These are phyloP conservation scores for Toxonevra muliebris DNA, from an alignment of 2,888 invertebrate species.

Conservation along the genomic window DNA sequence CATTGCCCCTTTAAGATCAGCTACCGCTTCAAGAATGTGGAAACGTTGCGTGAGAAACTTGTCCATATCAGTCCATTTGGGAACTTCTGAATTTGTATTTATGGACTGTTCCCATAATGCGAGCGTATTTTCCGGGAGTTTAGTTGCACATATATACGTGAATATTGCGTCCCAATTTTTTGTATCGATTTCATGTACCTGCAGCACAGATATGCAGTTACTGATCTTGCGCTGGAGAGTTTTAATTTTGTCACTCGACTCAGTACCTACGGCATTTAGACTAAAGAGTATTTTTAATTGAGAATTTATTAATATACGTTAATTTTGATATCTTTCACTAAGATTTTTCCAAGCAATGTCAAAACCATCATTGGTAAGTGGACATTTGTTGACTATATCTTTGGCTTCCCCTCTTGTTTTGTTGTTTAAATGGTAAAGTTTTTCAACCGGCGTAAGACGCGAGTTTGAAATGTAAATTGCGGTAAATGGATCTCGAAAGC, in stretches of 20 bases:
- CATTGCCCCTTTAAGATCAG: conserved; percentile 16
- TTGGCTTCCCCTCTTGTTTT: conserved; percentile 24
- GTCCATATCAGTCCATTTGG: conserved; percentile 26
- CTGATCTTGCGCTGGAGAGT: conserved; percentile 27
- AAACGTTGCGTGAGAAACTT: conserved; percentile 22
- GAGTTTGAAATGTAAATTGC: conserved; percentile 20
- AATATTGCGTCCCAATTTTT: conserved; percentile 20
- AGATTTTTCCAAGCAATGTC: conserved; percentile 13
- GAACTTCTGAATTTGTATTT: conserved; percentile 25
- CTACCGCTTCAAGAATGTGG: conserved; percentile 28
- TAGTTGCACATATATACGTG: conserved; percentile 25
- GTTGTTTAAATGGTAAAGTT: conserved; percentile 14
- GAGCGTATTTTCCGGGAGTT: conserved; percentile 25
- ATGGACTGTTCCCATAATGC: conserved; percentile 28
- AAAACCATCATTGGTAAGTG: conserved; percentile 16
- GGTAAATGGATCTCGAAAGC: conserved; percentile 29
- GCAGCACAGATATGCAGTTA: conserved; percentile 24
- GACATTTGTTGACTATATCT: conserved; percentile 11
- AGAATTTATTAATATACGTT: conserved; percentile 14
- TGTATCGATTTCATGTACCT: conserved; percentile 19
- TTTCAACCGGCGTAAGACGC: conserved; percentile 9
- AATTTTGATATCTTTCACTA: conserved; percentile 16
- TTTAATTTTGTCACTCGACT: conserved; percentile 22
- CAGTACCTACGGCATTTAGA: conserved; percentile 12
- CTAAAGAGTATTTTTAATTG: conserved; percentile 26